A percentile compares a stretch with the other conserved stretches of the same genome.
Evolutionary conservation across 2,888 invertebrate genomes (phyloP).

Genomic region (Apeira syringaria): DNA sequence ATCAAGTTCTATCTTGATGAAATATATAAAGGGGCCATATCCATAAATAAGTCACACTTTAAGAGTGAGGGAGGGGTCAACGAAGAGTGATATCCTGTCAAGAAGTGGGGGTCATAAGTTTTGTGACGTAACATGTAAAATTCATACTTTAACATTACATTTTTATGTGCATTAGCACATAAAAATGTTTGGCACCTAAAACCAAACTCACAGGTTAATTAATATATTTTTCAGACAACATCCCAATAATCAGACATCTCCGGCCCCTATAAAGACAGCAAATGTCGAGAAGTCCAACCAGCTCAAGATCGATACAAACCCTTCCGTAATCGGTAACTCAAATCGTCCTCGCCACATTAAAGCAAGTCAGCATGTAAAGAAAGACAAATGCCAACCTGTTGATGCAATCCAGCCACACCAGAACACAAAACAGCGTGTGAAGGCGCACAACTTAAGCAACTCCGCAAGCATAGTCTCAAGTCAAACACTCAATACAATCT

Average conservation of each 20-base stretch:
- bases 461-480: not conserved
- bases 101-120: too few species aligned
- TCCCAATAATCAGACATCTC: conserved; percentile 35
- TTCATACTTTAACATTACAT: too few species aligned
- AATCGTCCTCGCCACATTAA: not conserved
- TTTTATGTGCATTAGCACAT: too few species aligned
- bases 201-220: too few species aligned
- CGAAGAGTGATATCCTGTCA: too few species aligned
- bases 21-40: too few species aligned
- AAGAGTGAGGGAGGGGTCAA: too few species aligned
- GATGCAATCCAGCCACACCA: not conserved
- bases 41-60: too few species aligned
- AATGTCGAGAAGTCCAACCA: conserved; percentile 42
- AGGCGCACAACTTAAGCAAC: not conserved
- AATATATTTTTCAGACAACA: conserved; percentile 52
- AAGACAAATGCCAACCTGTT: not conserved
- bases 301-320: conserved; percentile 33
- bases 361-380: not conserved
- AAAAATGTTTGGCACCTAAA: too few species aligned
- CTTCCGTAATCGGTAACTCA: not conserved
- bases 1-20: too few species aligned
- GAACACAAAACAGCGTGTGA: not conserved
- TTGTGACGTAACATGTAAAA: too few species aligned
- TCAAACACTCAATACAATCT: not conserved
- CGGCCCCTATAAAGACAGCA: conserved; percentile 29